Conservation (phyloP, 2,888 invertebrate genomes). For the Trisateles emortualis region DNA sequence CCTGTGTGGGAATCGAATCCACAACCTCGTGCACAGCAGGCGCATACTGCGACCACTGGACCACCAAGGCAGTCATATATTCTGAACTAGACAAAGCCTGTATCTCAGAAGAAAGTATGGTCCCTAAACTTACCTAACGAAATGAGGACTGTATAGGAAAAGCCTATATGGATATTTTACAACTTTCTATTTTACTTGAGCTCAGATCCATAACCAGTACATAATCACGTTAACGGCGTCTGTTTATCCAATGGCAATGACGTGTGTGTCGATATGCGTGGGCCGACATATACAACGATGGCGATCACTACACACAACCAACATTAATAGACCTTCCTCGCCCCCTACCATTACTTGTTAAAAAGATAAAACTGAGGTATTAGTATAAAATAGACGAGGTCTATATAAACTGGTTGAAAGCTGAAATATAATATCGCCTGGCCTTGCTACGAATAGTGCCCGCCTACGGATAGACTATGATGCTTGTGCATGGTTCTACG, state of each 20-base stretch:
- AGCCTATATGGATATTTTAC: conserved; percentile 1
- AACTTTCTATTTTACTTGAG: conserved; percentile 23
- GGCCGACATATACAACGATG: conserved; percentile 64
- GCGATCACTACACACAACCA: conserved; percentile 61
- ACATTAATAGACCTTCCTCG: conserved; percentile 52
- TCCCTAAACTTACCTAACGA: too few species aligned
- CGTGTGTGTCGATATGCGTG: conserved; percentile 71
- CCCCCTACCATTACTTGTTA: conserved; percentile 36
- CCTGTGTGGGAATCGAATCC: too few species aligned
- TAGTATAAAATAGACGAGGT: conserved; percentile 38
- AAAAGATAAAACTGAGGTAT: conserved; percentile 31
- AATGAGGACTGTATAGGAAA: background rate
- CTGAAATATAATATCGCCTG: conserved; percentile 83
- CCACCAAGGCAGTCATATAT: too few species aligned
- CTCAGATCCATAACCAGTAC: conserved; percentile 16
- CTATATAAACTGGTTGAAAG: conserved; percentile 56
- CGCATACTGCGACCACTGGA: too few species aligned
- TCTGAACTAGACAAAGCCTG: too few species aligned
- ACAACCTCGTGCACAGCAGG: too few species aligned
- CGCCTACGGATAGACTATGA: conserved; percentile 73
- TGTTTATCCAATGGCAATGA: conserved; percentile 65
- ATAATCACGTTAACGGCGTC: conserved; percentile 48
- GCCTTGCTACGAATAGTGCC: conserved; percentile 84
- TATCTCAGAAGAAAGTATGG: conserved; percentile 4
- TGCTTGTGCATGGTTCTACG: conserved; percentile 52